Conservation (phyloP, 1,140 invertebrate species). For the Cyclina sinensis region DNA sequence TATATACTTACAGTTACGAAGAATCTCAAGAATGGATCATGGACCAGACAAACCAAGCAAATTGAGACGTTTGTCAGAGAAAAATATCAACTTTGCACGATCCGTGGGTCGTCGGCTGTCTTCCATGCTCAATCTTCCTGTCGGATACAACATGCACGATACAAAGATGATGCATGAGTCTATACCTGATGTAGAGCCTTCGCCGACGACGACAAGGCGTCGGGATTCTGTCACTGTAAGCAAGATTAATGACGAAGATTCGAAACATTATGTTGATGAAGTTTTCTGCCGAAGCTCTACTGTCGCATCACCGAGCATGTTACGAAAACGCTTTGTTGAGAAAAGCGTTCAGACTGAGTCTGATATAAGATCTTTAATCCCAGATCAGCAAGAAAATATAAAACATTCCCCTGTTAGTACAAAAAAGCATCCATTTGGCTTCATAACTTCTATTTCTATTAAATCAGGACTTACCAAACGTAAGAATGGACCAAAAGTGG, state of each 20-base stretch:
- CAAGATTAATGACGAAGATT: neutral
- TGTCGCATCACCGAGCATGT: too few species aligned
- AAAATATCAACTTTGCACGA: conserved; percentile 57
- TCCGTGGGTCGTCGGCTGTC: conserved; percentile 57
- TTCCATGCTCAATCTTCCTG: conserved; percentile 42
- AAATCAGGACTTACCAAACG: conserved; percentile 30
- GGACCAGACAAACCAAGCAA: conserved; percentile 1
- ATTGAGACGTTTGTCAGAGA: conserved; percentile 53
- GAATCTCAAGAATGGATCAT: neutral
- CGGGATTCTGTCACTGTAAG: conserved; percentile 66
- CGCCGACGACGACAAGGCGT: conserved; percentile 24
- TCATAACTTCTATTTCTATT: conserved; percentile 41
- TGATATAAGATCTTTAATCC: neutral
- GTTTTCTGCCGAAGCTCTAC: neutral
- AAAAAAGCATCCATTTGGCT: conserved; percentile 6
- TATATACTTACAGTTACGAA: conserved; percentile 38
- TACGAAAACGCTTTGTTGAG: conserved; percentile 43
- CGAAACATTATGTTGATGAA: neutral
- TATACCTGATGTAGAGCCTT: neutral
- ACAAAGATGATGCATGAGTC: conserved; percentile 32
- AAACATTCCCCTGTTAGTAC: neutral
- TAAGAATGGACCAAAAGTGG: neutral
- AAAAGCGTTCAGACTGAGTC: conserved; percentile 1
- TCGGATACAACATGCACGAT: conserved; percentile 48
- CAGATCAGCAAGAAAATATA: neutral